phyloP scores from a whole-genome alignment of 2,797 vertebrate species.

The Synanceia verrucosa region DNA sequence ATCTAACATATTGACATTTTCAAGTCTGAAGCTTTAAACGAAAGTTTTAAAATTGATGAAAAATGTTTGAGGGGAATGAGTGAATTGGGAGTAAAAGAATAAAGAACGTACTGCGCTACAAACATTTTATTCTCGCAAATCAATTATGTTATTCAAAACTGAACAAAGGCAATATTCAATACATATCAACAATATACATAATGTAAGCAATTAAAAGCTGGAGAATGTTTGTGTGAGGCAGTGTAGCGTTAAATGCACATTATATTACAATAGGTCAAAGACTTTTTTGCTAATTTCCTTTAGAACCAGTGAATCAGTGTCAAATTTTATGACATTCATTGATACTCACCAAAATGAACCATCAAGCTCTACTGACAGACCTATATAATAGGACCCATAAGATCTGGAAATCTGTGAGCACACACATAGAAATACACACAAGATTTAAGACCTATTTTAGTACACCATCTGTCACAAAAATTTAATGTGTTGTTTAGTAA shows the following conservation, averaged over 20 bases:
- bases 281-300: neutral
- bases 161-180: neutral
- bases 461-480: too few relatives aligned
- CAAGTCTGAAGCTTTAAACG: too few relatives aligned
- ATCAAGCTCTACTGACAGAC: slow-evolving; percentile 89
- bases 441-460: neutral
- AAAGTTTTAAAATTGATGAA: too few relatives aligned
- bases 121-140: too few relatives aligned
- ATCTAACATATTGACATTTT: neutral
- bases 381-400: slow-evolving; percentile 82
- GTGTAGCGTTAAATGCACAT: neutral
- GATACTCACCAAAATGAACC: slow-evolving; percentile 84
- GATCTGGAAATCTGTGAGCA: slow-evolving; percentile 34
- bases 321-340: neutral
- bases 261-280: neutral
- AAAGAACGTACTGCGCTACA: too few relatives aligned
- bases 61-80: too few relatives aligned
- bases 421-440: slow-evolving; percentile 14
- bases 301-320: neutral
- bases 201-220: neutral
- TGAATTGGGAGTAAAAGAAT: too few relatives aligned
- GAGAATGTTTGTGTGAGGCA: neutral
- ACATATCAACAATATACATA: neutral
- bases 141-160: neutral
- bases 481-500: neutral